Conservation (phyloP, 1,140 invertebrate genomes). For the Apis cerana region DNA sequence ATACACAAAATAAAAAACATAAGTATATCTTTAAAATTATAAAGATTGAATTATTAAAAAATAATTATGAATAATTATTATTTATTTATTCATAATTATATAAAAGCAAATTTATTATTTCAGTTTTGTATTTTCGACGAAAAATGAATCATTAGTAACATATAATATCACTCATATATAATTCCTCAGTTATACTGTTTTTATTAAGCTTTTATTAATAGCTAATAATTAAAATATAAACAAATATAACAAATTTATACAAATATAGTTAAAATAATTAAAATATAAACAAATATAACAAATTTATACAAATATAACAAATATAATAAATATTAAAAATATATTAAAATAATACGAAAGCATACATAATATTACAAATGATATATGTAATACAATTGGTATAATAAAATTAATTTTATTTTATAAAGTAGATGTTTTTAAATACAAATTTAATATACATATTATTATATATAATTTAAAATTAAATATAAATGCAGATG, state of each 20-base stretch:
- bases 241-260: too few species aligned
- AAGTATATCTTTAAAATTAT: background rate
- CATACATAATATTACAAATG: background rate
- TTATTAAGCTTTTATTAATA: background rate
- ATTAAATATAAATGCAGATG: background rate
- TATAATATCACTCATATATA: background rate
- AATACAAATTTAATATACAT: background rate
- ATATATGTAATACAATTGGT: background rate
- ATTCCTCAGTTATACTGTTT: too few species aligned
- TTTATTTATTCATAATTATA: background rate
- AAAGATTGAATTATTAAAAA: background rate
- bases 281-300: background rate
- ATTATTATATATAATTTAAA: background rate
- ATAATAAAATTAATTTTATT: slow-evolving; percentile 11
- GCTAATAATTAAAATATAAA: background rate
- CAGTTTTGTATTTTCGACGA: background rate
- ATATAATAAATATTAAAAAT: background rate
- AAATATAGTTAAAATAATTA: background rate
- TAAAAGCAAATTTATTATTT: background rate
- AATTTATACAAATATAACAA: background rate
- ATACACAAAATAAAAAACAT: background rate
- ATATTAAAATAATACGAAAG: slow-evolving; percentile 2
- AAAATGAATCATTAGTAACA: background rate
- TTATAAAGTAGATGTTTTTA: background rate
- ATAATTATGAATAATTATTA: background rate